Conservation (phyloP, 2,797 vertebrate species). For the Argyrosomus regius region DNA sequence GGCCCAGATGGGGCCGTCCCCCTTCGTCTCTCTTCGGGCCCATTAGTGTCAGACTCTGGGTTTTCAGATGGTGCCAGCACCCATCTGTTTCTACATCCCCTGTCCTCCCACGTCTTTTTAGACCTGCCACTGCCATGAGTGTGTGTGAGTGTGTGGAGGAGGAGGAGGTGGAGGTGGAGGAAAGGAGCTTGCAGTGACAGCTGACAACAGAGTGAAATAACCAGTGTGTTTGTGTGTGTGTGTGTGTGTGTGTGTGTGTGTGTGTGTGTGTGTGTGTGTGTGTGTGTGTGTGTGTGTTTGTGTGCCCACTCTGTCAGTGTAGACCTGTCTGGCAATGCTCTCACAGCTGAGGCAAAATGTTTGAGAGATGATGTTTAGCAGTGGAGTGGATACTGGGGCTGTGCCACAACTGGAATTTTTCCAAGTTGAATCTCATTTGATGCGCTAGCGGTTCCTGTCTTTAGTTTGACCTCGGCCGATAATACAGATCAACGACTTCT, state of each 20-base stretch:
- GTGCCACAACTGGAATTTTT: conserved; percentile 2
- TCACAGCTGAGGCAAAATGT: conserved; percentile 13
- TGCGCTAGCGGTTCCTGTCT: conserved; percentile 3
- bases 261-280: conserved; percentile 9
- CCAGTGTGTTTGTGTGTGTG: conserved; percentile 30
- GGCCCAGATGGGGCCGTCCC: conserved; percentile 61
- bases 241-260: conserved; percentile 4
- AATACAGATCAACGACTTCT: conserved; percentile 18
- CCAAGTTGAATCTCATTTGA: conserved; percentile 28
- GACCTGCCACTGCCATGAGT: conserved; percentile 47
- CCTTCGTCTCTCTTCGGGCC: conserved; percentile 54
- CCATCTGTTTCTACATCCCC: conserved; percentile 70
- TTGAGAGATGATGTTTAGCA: conserved; percentile 31
- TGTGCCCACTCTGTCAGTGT: conserved; percentile 8
- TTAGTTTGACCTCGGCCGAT: not conserved
- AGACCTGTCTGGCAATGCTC: conserved; percentile 22
- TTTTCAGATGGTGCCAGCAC: conserved; percentile 64
- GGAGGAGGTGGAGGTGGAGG: conserved; percentile 36
- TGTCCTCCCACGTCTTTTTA: conserved; percentile 69
- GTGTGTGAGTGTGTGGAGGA: conserved; percentile 38
- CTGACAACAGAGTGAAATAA: conserved; percentile 57
- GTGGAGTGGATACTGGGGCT: conserved; percentile 15
- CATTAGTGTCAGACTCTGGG: conserved; percentile 69
- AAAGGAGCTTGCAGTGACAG: conserved; percentile 43
- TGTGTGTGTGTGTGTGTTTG: not conserved